Evolutionary conservation across 2,113 vertebrate genomes (phyloP), one percentile per base, ranked within the genome.

Genomic region (Oncorhynchus nerka): DNA sequence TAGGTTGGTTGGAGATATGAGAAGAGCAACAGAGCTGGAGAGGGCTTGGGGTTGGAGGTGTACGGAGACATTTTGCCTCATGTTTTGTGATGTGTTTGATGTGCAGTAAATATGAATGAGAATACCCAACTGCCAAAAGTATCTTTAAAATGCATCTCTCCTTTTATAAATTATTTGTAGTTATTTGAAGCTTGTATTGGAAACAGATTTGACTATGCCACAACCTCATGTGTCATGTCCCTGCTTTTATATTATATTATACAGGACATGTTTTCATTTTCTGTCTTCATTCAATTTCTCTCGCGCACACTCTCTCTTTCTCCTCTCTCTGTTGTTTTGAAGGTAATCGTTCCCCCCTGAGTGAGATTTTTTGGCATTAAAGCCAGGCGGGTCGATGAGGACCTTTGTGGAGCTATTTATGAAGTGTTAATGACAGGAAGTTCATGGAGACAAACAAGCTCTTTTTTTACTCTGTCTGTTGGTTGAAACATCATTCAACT

Each of bases 71-170:
- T 45, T 75, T 65, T 28, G 34, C 74, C 70, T 45, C 69, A 74
- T 80, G 83, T 87, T 84, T 45, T 81, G 28, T 80, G 79, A 75
- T 70, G 75, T 85, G 34, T 84, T 76, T 80, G 70, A 85, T 84
- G 79, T 77, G 64, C 74, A 75, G 80, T 86, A 81, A 84, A 85
- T 76, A 81, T 61, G 72, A 32, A 68, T 32, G 22, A 51, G 22
- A 75, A 20, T n/a, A 28, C 62, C 34, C 39, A 11, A 45, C 39
- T 45, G 39, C 39, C 39, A 45, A 45, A 45, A 45, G 9, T 9
- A 45, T 45, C 39, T 39, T 39, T 45, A 34, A 20, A 69, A 34
- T 24, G 30, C 39, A 15, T 70, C 8, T 70, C 20, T 48, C 55
- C 20, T 4, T 57, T 20, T 20, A 20, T 2, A 20, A 45, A 45